Evolutionary conservation across 2,113 vertebrate species (phyloP), one percentile per base, ranked within the genome.

Genomic region (Macquaria ambigua): DNA sequence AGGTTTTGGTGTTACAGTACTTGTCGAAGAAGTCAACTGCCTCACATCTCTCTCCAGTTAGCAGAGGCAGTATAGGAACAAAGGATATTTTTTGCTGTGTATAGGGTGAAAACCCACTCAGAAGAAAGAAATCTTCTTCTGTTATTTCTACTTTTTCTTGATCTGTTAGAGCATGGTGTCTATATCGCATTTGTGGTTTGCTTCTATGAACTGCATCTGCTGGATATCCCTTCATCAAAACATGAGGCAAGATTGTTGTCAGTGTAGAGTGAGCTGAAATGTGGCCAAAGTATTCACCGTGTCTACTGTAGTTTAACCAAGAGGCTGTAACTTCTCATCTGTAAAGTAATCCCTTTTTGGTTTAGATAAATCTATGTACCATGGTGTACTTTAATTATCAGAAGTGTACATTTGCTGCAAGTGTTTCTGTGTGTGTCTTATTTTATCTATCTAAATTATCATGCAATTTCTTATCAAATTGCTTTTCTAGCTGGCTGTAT

Each of bases 231-330:
- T 3, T 8, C 8, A 28, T 58, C 23, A 73, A 53, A 78, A 56
- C 56, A 75, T 50, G 43, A 80, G 46, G 48, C 59, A 66, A 83
- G n/a, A 76, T 37, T 74, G 46, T 41, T 56, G 37, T 79, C 56
- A 64, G 9, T 20, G 25, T 15, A 6, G 50, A 34, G 31, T 5
- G 25, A 25, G 48, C 20, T 43, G 39, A 23, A 28, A 41, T 28
- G 8, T n/a, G 41, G 67, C 37, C 31, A 46, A 71, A 55, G 64
- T 63, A 52, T 56, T 70, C 25, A 7, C 2, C 2, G 0, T 59
- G 58, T 61, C 48, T 0, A 21, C n/a, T 20, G 37, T 39, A 43
- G 39, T 61, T 73, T 9, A 81, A 72, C 66, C 1, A 15, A 59
- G 39, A 39, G 31, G 2, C 31, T 2, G 10, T n/a, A 5, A 16